Evolutionary conservation across 1,140 invertebrate species (phyloP).

Genomic region (Dryas iulia): DNA sequence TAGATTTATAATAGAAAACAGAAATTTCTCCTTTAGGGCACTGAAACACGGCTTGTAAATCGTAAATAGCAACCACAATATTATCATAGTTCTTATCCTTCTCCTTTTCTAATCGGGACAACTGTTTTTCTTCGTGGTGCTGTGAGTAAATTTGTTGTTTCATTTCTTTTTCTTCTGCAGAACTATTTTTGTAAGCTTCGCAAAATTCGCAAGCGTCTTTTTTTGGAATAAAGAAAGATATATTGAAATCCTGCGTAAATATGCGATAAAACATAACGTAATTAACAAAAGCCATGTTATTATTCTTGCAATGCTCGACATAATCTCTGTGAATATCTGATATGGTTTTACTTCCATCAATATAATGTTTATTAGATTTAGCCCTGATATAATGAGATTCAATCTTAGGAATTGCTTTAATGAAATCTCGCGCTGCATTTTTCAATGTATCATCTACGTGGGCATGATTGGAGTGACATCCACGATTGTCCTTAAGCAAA

Average conservation of each 20-base stretch:
- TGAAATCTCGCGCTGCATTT: slow-evolving; percentile 7
- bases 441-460: too few species aligned
- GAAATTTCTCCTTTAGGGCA: slow-evolving; percentile 39
- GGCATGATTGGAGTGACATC: too few species aligned
- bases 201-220: slow-evolving; percentile 12
- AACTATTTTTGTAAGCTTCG: slow-evolving; percentile 26
- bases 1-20: slow-evolving; percentile 39
- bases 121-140: too few species aligned
- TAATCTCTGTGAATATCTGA: slow-evolving; percentile 28
- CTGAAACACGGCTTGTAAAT: slow-evolving; percentile 40
- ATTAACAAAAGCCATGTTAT: neutral
- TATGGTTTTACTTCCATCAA: slow-evolving; percentile 30
- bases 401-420: slow-evolving; percentile 23
- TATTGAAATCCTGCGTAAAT: slow-evolving; percentile 28
- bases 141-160: too few species aligned
- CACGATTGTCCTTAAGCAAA: too few species aligned
- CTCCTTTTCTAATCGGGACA: slow-evolving; percentile 25
- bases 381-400: slow-evolving; percentile 31
- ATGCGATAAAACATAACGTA: slow-evolving; percentile 17
- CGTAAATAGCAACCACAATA: slow-evolving; percentile 30
- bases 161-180: slow-evolving; percentile 26
- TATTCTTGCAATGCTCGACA: slow-evolving; percentile 11
- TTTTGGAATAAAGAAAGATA: slow-evolving; percentile 3
- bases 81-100: slow-evolving; percentile 32
- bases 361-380: slow-evolving; percentile 28